A percentile compares a stretch with the other conserved stretches of the same genome.
Conservation (phyloP, 2,797 vertebrate genomes). For the Iguana delicatissima region DNA sequence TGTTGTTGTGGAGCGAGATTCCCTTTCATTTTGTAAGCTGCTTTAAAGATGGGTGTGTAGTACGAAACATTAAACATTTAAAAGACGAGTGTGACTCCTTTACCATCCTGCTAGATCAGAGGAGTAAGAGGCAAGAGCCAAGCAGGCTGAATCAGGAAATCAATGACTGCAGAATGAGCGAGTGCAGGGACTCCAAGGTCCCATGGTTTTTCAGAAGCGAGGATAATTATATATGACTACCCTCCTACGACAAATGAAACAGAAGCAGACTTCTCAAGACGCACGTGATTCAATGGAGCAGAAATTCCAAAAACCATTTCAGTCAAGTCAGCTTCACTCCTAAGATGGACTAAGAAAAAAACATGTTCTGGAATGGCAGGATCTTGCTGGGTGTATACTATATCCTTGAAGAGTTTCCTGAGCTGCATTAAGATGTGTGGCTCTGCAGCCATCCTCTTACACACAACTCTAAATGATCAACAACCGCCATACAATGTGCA, state of each 20-base stretch:
- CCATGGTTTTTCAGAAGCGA: background rate
- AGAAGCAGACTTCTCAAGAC: background rate
- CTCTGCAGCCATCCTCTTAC: background rate
- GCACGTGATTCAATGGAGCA: background rate
- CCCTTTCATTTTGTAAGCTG: background rate
- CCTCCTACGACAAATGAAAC: background rate
- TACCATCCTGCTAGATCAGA: background rate
- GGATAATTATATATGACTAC: background rate
- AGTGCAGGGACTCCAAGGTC: too few species aligned
- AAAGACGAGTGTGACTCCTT: background rate
- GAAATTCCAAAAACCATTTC: background rate
- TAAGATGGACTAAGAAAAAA: background rate
- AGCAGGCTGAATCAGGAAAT: fast-evolving
- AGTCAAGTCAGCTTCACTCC: background rate
- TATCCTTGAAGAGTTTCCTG: background rate
- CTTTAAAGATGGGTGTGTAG: slow-evolving; percentile 37
- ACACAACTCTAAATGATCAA: background rate
- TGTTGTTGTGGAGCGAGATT: background rate
- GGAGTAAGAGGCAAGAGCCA: fast-evolving
- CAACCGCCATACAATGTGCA: too few species aligned
- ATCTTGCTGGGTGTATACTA: background rate
- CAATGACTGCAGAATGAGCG: fast-evolving
- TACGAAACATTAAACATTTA: background rate
- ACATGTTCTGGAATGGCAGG: background rate
- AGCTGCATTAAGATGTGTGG: background rate